Evolutionary conservation across 1,140 invertebrate species (phyloP).

Genomic region (Orchestia grillus): DNA sequence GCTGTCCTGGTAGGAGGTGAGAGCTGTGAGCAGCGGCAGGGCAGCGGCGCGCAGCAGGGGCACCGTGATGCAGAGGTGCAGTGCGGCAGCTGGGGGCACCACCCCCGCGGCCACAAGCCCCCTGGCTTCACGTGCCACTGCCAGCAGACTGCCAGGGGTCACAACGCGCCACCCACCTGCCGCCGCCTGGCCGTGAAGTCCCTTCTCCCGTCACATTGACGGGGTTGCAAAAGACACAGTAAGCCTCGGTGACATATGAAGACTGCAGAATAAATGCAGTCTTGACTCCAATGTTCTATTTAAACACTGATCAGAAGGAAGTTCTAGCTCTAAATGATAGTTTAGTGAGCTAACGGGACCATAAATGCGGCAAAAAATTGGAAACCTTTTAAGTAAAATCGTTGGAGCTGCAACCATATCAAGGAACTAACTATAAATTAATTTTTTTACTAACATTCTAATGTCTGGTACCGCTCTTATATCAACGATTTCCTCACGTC

Average conservation of each 20-base stretch:
- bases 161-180: constrained; percentile 64
- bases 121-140: constrained; percentile 62
- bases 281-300: not conserved
- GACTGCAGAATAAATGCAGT: not conserved
- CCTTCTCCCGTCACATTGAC: too few relatives aligned
- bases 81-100: constrained; percentile 60
- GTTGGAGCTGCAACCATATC: too few relatives aligned
- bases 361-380: too few relatives aligned
- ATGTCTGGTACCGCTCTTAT: too few relatives aligned
- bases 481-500: too few relatives aligned
- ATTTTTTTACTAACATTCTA: too few relatives aligned
- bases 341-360: too few relatives aligned
- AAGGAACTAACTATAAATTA: too few relatives aligned
- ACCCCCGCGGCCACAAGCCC: constrained; percentile 62
- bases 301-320: not conserved
- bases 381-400: too few relatives aligned
- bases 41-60: constrained; percentile 64
- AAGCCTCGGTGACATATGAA: too few relatives aligned
- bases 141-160: constrained; percentile 64
- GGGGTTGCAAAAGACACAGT: too few relatives aligned
- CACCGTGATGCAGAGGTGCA: constrained; percentile 62
- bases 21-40: constrained; percentile 62
- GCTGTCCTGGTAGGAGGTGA: constrained; percentile 62
- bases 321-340: too few relatives aligned
- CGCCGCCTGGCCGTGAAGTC: not conserved